Evolutionary conservation across 1,140 invertebrate species (phyloP).

Genomic region (Drosophila tsacasi): DNA sequence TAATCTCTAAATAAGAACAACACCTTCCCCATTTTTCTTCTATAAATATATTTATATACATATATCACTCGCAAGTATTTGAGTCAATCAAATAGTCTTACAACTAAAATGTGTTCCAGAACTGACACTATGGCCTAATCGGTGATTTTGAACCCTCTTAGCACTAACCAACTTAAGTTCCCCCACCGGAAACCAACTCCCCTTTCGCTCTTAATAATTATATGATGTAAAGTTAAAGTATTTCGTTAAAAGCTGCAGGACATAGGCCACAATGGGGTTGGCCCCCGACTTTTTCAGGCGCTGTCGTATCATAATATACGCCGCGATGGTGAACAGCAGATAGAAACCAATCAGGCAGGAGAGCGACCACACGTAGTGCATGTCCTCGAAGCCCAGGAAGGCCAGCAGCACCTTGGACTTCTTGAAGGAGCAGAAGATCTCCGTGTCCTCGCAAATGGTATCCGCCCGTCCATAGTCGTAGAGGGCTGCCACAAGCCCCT

Average conservation of each 20-base stretch:
- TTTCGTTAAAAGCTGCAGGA: constrained; percentile 64
- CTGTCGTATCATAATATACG: constrained; percentile 75
- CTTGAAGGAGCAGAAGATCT: constrained; percentile 90
- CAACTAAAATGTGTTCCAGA: constrained; percentile 14
- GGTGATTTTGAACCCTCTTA: constrained; percentile 7
- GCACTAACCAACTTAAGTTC: background rate
- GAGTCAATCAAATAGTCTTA: constrained; percentile 25
- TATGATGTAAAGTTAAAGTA: constrained; percentile 84
- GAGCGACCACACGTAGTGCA: constrained; percentile 72
- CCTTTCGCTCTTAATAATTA: constrained; percentile 61
- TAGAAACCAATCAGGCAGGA: constrained; percentile 73
- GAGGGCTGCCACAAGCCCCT: constrained; percentile 91
- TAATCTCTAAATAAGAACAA: background rate
- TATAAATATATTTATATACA: background rate
- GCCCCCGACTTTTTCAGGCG: constrained; percentile 57
- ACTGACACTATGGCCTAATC: constrained; percentile 19
- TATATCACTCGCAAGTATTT: constrained; percentile 16
- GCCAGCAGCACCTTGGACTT: constrained; percentile 86
- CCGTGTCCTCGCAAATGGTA: constrained; percentile 88
- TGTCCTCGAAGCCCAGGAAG: constrained; percentile 77
- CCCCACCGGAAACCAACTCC: background rate
- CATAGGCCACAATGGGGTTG: constrained; percentile 63
- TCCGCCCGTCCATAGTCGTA: constrained; percentile 91
- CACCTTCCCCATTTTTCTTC: no score
- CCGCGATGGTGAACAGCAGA: constrained; percentile 70